phyloP scores from a whole-genome alignment of 2,113 vertebrate species.

The Ptilorrhoa leucosticta region DNA sequence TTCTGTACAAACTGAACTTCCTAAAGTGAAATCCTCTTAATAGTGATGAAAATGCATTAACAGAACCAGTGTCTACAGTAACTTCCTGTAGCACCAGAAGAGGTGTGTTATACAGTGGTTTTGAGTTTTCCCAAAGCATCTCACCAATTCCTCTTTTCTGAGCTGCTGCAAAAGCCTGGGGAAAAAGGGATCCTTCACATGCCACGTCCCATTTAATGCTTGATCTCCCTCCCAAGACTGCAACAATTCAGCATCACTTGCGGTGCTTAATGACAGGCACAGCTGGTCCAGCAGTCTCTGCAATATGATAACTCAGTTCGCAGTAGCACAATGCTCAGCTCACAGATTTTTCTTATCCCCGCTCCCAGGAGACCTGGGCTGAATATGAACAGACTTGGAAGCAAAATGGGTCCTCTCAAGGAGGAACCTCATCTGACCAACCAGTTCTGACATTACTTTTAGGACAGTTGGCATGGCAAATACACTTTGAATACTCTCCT shows the following conservation, averaged over 20 bases:
- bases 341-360: neutral
- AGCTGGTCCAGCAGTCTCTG: neutral
- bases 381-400: neutral
- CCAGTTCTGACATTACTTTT: neutral
- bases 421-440: neutral
- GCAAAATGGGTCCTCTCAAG: neutral
- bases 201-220: neutral
- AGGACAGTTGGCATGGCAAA: neutral
- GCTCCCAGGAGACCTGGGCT: neutral
- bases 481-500: neutral
- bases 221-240: neutral
- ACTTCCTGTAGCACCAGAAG: neutral
- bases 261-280: neutral
- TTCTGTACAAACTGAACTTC: neutral
- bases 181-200: neutral
- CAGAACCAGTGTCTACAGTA: neutral
- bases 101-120: rapidly evolving
- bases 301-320: rapidly evolving
- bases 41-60: neutral
- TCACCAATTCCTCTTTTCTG: neutral
- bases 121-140: neutral
- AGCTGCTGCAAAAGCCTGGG: neutral
- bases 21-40: neutral
- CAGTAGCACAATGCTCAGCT: neutral
- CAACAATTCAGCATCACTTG: neutral